Evolutionary conservation across 2,113 vertebrate species (phyloP).

Genomic region (Misgurnus mizolepis): DNA sequence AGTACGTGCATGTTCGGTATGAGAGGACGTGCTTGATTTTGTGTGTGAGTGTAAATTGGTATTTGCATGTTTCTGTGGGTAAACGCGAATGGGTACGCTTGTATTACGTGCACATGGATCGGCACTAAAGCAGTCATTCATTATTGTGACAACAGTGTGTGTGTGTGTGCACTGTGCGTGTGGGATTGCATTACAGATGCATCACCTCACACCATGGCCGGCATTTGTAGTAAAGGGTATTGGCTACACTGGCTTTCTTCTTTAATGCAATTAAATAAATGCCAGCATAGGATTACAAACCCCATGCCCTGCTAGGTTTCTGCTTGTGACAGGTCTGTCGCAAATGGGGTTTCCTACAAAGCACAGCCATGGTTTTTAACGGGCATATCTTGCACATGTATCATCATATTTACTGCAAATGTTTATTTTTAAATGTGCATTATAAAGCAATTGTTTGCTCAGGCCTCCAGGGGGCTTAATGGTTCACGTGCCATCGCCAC

Average conservation of each 20-base stretch:
- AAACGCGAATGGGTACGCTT: not conserved
- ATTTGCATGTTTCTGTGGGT: constrained; percentile 21
- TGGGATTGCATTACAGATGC: constrained; percentile 25
- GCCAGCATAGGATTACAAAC: constrained; percentile 7
- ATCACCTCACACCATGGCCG: constrained; percentile 8
- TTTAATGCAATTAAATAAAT: constrained; percentile 26
- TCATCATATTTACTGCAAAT: not conserved
- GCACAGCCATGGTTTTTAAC: not conserved
- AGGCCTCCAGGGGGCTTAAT: constrained; percentile 32
- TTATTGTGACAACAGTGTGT: constrained; percentile 9
- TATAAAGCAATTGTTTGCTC: constrained; percentile 21
- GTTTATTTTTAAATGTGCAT: not conserved
- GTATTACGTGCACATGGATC: not conserved
- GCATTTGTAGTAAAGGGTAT: constrained; percentile 9
- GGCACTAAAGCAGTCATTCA: constrained; percentile 8
- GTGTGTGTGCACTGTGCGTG: not conserved
- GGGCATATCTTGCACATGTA: not conserved
- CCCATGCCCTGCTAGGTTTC: not conserved
- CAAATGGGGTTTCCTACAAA: not conserved
- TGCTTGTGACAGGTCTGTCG: not conserved
- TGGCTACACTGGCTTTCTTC: not conserved
- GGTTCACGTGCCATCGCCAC: constrained; percentile 31
- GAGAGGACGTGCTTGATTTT: not conserved
- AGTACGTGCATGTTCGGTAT: not conserved
- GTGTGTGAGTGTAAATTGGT: not conserved